These are phyloP conservation scores for Halictus ligatus DNA, from an alignment of 2,888 invertebrate genomes.

Conservation along the genomic window DNA sequence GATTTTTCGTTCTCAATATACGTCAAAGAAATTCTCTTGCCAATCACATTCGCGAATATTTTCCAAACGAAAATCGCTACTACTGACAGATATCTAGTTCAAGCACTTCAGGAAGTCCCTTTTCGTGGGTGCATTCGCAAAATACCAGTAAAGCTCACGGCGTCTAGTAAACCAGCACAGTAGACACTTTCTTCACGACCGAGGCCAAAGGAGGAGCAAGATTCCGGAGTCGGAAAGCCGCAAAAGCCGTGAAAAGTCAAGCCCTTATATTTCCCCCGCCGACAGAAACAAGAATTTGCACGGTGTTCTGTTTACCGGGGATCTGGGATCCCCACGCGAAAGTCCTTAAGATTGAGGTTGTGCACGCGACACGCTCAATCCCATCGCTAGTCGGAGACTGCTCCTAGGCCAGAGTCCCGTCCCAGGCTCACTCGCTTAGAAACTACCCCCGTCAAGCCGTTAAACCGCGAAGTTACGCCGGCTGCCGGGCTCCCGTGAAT, in stretches of 20 bases:
- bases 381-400: slow-evolving; percentile 8
- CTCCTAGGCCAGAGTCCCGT: not conserved
- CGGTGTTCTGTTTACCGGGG: not conserved
- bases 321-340: not conserved
- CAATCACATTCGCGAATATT: not conserved
- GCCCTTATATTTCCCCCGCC: not conserved
- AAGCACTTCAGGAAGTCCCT: not conserved
- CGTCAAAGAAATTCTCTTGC: not conserved
- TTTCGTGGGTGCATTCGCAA: not conserved
- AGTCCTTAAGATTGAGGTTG: not conserved
- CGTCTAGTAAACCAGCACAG: not conserved
- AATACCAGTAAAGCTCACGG: not conserved
- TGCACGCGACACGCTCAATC: not conserved
- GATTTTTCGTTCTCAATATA: not conserved
- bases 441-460: slow-evolving; percentile 62
- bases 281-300: slow-evolving; percentile 10
- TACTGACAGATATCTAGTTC: not conserved
- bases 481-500: slow-evolving; percentile 36
- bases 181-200: not conserved
- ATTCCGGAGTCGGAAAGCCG: not conserved
- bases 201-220: not conserved
- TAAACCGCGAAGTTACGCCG: slow-evolving; percentile 63
- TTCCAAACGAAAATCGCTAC: not conserved
- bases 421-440: slow-evolving; percentile 47
- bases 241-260: not conserved